Evolutionary conservation across 2,113 vertebrate species (phyloP), one percentile per base, ranked within the genome.

Genomic region (Albula glossodonta): DNA sequence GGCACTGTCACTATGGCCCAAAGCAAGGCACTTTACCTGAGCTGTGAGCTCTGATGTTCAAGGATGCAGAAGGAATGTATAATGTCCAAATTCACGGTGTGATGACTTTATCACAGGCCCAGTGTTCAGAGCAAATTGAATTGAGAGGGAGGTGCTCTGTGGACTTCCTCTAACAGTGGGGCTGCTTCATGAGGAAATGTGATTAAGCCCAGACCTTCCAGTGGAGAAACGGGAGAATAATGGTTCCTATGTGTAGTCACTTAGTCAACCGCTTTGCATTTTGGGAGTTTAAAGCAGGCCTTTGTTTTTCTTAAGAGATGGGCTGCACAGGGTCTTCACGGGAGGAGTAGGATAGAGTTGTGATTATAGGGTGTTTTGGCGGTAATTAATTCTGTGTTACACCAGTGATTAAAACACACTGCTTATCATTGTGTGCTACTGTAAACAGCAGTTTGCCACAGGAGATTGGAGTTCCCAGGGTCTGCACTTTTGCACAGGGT

Each of bases 331-430:
- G 66, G 51, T 80, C 81, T 83, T 50, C 74, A 56, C 83, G 63
- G 78, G 74, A 74, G 63, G 15, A 82, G 74, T 81, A 56, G 63
- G 66, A 82, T 82, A 85, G 83, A 82, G 25, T 80, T 51, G 25
- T 88, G 86, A 89, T 89, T 88, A 11, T 85, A 70, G 78, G 63
- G 77, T 85, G 57, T 56, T 85, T 85, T 80, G 84, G 5, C 51
- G 63, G 50, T 86, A 86, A 88, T 89, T 88, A 85, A 87, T 90
- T 49, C 83, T 53, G 60, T 53, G n/a, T 87, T 84, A 51, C 83
- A 80, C 50, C 22, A 81, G 63, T 17, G 82, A 83, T 86, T 82
- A 79, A 81, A 89, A 56, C 85, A 70, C 80, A 82, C 85, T 77
- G 79, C 57, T 85, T 84, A 90, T 84, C 84, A 86, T 13, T 63